phyloP scores from a whole-genome alignment of 2,888 invertebrate genomes.

The Andrena hattorfiana region DNA sequence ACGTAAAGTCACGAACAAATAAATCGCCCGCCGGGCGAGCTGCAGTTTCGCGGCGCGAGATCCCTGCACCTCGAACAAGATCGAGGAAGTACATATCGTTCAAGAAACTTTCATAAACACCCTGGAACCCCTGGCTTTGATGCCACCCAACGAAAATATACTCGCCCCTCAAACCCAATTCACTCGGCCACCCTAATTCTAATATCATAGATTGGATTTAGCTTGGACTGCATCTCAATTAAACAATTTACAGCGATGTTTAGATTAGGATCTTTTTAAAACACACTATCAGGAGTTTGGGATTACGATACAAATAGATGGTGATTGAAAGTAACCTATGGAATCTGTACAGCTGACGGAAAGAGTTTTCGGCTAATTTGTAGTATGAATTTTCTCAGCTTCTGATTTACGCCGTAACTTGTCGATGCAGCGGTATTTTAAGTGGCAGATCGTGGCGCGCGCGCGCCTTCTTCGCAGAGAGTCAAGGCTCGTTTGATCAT shows the following conservation, averaged over 20 bases:
- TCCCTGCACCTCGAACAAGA: not conserved
- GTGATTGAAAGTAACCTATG: too few relatives aligned
- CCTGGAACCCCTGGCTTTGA: conserved; percentile 6
- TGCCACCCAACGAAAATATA: conserved; percentile 21
- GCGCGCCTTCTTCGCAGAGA: conserved; percentile 8
- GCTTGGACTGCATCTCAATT: not conserved
- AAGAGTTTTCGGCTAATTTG: too few relatives aligned
- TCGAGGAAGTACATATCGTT: conserved; percentile 21
- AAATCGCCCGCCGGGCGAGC: conserved; percentile 37
- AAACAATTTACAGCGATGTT: too few relatives aligned
- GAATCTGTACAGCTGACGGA: too few relatives aligned
- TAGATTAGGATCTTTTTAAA: too few relatives aligned
- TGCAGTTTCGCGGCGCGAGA: not conserved
- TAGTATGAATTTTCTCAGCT: too few relatives aligned
- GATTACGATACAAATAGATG: too few relatives aligned
- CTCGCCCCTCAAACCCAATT: not conserved
- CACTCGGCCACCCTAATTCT: not conserved
- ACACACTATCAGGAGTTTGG: too few relatives aligned
- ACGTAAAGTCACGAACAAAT: conserved; percentile 53
- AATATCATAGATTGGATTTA: not conserved
- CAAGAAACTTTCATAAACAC: conserved; percentile 21
- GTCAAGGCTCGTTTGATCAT: conserved; percentile 27
- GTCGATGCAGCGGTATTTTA: conserved; percentile 5
- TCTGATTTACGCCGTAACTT: too few relatives aligned
- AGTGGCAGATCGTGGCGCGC: conserved; percentile 19